Evolutionary conservation across 1,140 invertebrate genomes (phyloP).

Genomic region (Andricus grossulariae): DNA sequence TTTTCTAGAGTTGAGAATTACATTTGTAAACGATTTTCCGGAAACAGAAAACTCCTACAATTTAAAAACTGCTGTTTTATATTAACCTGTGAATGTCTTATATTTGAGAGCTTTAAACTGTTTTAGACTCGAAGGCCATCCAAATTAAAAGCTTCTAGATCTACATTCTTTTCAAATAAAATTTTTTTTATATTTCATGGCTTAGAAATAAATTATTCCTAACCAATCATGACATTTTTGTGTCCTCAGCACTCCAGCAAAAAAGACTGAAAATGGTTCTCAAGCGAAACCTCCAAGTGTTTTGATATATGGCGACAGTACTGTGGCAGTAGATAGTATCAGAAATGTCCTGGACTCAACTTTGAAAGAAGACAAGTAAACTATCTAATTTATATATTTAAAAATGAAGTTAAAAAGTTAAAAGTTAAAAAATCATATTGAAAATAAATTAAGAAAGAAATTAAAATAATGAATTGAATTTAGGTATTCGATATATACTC

Average conservation of each 20-base stretch:
- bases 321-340: constrained; percentile 83
- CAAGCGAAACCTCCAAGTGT: constrained; percentile 86
- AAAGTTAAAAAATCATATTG: constrained; percentile 4
- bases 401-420: neutral
- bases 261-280: constrained; percentile 43
- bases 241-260: constrained; percentile 48
- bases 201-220: neutral
- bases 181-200: too few species aligned
- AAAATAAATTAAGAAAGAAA: neutral
- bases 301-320: constrained; percentile 88
- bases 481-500: constrained; percentile 86
- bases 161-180: too few species aligned
- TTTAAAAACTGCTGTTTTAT: too few species aligned
- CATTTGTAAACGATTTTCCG: too few species aligned
- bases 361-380: constrained; percentile 83
- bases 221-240: constrained; percentile 39
- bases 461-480: constrained; percentile 43
- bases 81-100: too few species aligned
- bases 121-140: too few species aligned
- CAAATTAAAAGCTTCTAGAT: too few species aligned
- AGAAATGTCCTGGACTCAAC: constrained; percentile 81
- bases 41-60: too few species aligned
- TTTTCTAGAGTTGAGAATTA: too few species aligned
- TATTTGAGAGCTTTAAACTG: too few species aligned
- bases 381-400: constrained; percentile 29